A percentile compares a stretch with the other conserved stretches of the same genome.
Evolutionary conservation across 2,113 vertebrate species (phyloP).

Genomic region (Struthio camelus): DNA sequence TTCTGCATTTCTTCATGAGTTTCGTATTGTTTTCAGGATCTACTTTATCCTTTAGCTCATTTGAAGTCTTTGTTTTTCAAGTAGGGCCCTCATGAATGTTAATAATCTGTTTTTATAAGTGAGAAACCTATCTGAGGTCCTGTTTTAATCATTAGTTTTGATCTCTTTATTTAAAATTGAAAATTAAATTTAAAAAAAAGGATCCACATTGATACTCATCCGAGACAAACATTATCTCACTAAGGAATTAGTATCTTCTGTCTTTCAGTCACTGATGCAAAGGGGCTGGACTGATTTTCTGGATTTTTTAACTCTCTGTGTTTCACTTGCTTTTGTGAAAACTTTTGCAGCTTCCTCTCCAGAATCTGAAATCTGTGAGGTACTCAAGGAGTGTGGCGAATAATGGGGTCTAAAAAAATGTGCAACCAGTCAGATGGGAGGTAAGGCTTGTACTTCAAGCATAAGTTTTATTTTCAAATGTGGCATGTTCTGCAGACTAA

Average conservation of each 20-base stretch:
- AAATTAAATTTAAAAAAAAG: not conserved
- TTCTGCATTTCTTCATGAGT: not conserved
- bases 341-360: not conserved
- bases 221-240: not conserved
- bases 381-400: not conserved
- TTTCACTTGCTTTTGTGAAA: not conserved
- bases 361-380: not conserved
- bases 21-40: not conserved
- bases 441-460: not conserved
- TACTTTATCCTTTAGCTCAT: not conserved
- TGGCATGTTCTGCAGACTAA: not conserved
- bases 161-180: not conserved
- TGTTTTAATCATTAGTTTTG: slow-evolving; percentile 23
- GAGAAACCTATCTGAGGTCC: not conserved
- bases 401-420: not conserved
- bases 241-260: not conserved
- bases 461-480: not conserved
- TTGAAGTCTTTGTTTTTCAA: slow-evolving; percentile 30
- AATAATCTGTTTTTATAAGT: not conserved
- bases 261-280: not conserved
- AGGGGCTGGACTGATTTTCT: not conserved
- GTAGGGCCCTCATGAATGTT: not conserved
- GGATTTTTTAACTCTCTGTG: accelerated
- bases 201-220: not conserved
- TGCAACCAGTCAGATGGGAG: not conserved